Evolutionary conservation across 2,888 invertebrate species (phyloP).

Genomic region (Eupithecia exiguata): DNA sequence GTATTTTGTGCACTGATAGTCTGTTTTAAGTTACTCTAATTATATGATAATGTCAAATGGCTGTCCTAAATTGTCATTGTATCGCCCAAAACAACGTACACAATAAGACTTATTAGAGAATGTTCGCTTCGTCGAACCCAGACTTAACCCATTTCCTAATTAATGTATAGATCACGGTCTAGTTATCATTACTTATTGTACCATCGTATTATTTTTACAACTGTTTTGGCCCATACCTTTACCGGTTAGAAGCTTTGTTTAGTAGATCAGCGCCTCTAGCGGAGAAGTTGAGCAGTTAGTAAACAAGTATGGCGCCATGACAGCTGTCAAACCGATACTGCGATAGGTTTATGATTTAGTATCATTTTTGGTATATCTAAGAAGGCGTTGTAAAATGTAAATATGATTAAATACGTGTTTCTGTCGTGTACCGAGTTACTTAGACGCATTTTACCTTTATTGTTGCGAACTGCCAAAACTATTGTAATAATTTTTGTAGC

Average conservation of each 20-base stretch:
- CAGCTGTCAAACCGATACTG: slow-evolving; percentile 26
- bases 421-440: slow-evolving; percentile 67
- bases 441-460: slow-evolving; percentile 81
- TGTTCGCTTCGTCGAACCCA: slow-evolving; percentile 56
- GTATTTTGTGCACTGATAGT: slow-evolving; percentile 79
- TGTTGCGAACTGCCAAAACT: slow-evolving; percentile 83
- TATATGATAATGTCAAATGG: slow-evolving; percentile 71
- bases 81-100: slow-evolving; percentile 63
- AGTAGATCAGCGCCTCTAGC: not conserved
- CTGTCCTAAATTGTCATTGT: slow-evolving; percentile 70
- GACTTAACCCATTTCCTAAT: slow-evolving; percentile 52
- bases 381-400: slow-evolving; percentile 67
- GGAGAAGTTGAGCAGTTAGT: not conserved
- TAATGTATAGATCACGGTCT: slow-evolving; percentile 32
- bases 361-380: slow-evolving; percentile 35
- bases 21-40: slow-evolving; percentile 70
- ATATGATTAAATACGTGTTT: slow-evolving; percentile 69
- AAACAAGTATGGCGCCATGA: slow-evolving; percentile 8
- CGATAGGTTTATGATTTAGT: slow-evolving; percentile 35
- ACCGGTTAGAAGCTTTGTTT: not conserved
- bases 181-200: slow-evolving; percentile 1
- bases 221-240: not conserved
- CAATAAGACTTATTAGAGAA: slow-evolving; percentile 60
- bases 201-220: slow-evolving; percentile 4
- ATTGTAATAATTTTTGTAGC: slow-evolving; percentile 78